These are phyloP conservation scores for Metellina segmentata DNA, from an alignment of 2,888 invertebrate species.

Conservation along the genomic window DNA sequence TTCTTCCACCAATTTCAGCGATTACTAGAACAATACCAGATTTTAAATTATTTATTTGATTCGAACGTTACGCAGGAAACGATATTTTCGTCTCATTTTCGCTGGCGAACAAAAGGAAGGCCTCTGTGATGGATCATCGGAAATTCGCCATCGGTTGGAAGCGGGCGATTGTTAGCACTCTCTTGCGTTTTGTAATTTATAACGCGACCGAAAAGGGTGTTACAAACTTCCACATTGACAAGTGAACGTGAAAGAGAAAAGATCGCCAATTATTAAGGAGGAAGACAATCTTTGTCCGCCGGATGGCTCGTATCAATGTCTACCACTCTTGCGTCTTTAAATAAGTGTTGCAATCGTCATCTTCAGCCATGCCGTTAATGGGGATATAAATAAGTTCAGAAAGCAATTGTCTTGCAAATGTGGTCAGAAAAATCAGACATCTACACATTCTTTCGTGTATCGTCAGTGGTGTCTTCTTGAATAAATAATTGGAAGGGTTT, in stretches of 20 bases:
- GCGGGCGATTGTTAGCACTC: slow-evolving; percentile 67
- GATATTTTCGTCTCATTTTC: slow-evolving; percentile 66
- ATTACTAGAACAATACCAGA: slow-evolving; percentile 75
- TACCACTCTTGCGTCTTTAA: too few relatives aligned
- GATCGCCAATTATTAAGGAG: too few relatives aligned
- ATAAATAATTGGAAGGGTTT: too few relatives aligned
- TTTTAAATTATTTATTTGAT: slow-evolving; percentile 69
- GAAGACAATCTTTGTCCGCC: too few relatives aligned
- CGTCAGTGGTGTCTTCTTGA: too few relatives aligned
- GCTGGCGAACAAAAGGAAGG: slow-evolving; percentile 53
- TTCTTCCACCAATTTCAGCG: slow-evolving; percentile 68
- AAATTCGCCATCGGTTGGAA: slow-evolving; percentile 23
- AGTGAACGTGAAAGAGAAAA: neutral
- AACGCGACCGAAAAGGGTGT: slow-evolving; percentile 11
- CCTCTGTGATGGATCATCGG: slow-evolving; percentile 53
- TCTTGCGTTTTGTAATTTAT: slow-evolving; percentile 63
- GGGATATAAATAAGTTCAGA: too few relatives aligned
- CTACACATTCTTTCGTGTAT: too few relatives aligned
- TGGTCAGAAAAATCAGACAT: too few relatives aligned
- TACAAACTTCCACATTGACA: slow-evolving; percentile 11
- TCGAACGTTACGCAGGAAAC: slow-evolving; percentile 66
- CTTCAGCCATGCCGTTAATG: too few relatives aligned
- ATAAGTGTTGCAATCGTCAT: too few relatives aligned
- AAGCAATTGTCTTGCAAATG: too few relatives aligned
- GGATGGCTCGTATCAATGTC: too few relatives aligned